phyloP scores from a whole-genome alignment of 2,888 invertebrate genomes.

The Brachyptera putata region DNA sequence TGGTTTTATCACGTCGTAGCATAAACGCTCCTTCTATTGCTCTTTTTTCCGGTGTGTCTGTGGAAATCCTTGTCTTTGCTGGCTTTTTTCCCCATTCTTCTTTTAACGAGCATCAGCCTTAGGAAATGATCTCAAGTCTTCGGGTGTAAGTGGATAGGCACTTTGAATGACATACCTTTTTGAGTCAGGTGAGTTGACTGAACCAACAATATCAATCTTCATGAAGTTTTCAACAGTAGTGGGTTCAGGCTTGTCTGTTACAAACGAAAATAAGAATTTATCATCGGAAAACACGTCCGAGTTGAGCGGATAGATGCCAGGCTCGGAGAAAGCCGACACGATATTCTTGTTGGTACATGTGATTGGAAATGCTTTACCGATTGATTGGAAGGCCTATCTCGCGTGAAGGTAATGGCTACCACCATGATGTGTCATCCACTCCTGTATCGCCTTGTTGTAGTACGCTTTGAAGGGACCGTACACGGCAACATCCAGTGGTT shows the following conservation, averaged over 20 bases:
- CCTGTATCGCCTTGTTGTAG: constrained; percentile 32
- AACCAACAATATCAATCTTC: no score
- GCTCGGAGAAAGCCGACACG: constrained; percentile 39
- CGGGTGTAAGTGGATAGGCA: constrained; percentile 6
- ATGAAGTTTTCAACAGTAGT: background rate
- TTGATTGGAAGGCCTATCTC: constrained; percentile 38
- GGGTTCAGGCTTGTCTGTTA: constrained; percentile 2
- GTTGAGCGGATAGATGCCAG: constrained; percentile 38
- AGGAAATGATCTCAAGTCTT: background rate
- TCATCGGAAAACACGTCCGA: background rate
- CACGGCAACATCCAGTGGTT: constrained; percentile 36
- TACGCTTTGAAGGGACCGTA: constrained; percentile 37
- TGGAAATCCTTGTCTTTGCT: constrained; percentile 1
- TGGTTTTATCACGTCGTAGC: no score
- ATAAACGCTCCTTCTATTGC: background rate
- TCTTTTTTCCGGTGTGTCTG: constrained; percentile 2
- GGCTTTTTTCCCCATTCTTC: background rate
- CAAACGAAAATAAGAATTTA: background rate
- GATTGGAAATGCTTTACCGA: constrained; percentile 37
- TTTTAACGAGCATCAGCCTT: background rate
- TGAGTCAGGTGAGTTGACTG: no score
- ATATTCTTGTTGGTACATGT: constrained; percentile 40
- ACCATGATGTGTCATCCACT: constrained; percentile 35
- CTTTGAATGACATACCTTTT: no score
- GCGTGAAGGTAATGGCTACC: constrained; percentile 31